A percentile compares a stretch with the other conserved stretches of the same genome.
Evolutionary conservation across 2,113 vertebrate species (phyloP).

Genomic region (Albula goreensis): DNA sequence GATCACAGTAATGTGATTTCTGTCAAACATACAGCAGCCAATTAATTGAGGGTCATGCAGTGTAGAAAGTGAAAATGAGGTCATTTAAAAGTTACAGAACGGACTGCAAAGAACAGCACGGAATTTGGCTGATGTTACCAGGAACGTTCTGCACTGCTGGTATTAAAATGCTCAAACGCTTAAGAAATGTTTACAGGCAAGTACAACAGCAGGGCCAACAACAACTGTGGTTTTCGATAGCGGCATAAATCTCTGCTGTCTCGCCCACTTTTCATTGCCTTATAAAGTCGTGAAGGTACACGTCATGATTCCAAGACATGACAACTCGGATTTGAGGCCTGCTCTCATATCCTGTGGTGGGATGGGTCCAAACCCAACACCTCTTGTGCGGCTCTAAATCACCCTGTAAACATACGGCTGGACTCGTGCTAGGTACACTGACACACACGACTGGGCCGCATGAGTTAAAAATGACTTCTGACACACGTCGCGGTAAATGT

Average conservation of each 20-base stretch:
- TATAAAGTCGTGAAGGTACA: constrained; percentile 45
- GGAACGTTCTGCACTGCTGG: neutral
- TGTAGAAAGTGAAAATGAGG: too few species aligned
- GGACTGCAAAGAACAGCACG: too few species aligned
- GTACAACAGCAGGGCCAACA: constrained; percentile 35
- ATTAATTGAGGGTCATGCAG: neutral
- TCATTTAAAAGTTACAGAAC: too few species aligned
- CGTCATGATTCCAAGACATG: neutral
- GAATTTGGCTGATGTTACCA: too few species aligned
- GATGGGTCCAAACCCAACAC: neutral
- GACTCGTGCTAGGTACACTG: constrained; percentile 31
- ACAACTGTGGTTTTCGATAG: constrained; percentile 35
- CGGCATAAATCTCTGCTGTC: constrained; percentile 3
- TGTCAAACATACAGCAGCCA: neutral
- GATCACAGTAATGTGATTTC: neutral
- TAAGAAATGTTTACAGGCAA: neutral
- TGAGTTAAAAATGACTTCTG: constrained; percentile 47
- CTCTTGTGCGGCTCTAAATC: neutral
- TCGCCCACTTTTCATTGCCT: constrained; percentile 30
- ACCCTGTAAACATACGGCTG: constrained; percentile 48
- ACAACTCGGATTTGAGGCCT: neutral
- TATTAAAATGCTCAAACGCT: neutral
- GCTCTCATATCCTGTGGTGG: neutral
- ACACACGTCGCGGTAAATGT: neutral
- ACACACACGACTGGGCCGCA: neutral